A percentile compares a stretch with the other conserved stretches of the same genome.
Evolutionary conservation across 1,140 invertebrate species (phyloP).

Genomic region (Euura lappo): DNA sequence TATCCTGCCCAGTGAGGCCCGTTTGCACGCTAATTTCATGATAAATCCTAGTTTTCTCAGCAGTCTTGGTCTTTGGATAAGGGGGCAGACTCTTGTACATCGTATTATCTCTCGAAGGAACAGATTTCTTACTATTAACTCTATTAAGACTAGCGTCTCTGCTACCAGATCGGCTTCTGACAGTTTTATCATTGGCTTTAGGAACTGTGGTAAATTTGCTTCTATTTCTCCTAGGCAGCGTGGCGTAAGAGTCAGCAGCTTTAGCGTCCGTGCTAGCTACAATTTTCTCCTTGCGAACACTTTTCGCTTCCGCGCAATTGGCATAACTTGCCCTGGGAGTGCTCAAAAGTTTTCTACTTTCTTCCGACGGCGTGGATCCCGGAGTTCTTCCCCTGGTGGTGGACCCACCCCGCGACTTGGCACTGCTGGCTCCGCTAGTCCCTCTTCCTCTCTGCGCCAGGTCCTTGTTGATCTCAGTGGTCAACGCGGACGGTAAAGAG

Average conservation of each 20-base stretch:
- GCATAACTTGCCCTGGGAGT: conserved; percentile 23
- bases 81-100: conserved; percentile 62
- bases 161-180: conserved; percentile 47
- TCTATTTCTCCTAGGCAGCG: conserved; percentile 71
- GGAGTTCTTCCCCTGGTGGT: conserved; percentile 57
- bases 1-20: conserved; percentile 71
- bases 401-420: conserved; percentile 20
- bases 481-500: conserved; percentile 62
- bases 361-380: conserved; percentile 69
- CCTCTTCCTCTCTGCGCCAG: conserved; percentile 41
- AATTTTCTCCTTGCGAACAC: conserved; percentile 46
- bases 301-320: conserved; percentile 24
- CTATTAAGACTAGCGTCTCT: conserved; percentile 43
- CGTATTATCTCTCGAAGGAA: conserved; percentile 51
- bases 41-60: conserved; percentile 72
- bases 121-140: conserved; percentile 38
- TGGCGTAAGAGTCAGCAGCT: conserved; percentile 75
- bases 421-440: not conserved
- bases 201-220: conserved; percentile 33
- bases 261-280: conserved; percentile 58
- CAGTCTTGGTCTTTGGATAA: conserved; percentile 58
- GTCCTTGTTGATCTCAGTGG: conserved; percentile 54
- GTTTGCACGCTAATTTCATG: conserved; percentile 80
- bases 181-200: conserved; percentile 60
- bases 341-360: conserved; percentile 69